phyloP scores from a whole-genome alignment of 2,888 invertebrate genomes.

The Euspilapteryx auroguttella region DNA sequence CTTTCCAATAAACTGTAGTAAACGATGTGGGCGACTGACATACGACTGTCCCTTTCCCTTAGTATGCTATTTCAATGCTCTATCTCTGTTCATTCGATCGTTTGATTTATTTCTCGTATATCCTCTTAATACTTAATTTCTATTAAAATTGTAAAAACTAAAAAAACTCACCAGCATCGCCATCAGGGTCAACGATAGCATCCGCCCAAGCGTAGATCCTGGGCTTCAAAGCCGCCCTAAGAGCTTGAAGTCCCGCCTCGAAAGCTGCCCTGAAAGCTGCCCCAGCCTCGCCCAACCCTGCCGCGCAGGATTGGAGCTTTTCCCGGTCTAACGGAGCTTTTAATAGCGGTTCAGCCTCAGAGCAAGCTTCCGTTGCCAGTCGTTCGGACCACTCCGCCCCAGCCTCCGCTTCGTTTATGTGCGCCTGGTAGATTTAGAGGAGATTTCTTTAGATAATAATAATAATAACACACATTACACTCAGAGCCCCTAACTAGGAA shows the following conservation, averaged over 20 bases:
- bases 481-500: too few species aligned
- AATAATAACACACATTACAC: too few species aligned
- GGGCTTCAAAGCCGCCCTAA: conserved; percentile 23
- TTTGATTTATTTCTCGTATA: too few species aligned
- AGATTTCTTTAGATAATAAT: too few species aligned
- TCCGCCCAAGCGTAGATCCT: conserved; percentile 25
- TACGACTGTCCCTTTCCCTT: too few species aligned
- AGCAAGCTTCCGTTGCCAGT: conserved; percentile 74
- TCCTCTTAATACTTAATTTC: too few species aligned
- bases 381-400: conserved; percentile 90
- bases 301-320: conserved; percentile 30
- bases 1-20: too few species aligned
- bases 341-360: conserved; percentile 67
- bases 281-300: conserved; percentile 25
- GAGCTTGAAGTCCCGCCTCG: conserved; percentile 19
- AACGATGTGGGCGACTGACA: too few species aligned
- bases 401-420: conserved; percentile 88
- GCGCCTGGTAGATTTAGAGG: conserved; percentile 56
- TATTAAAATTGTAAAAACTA: too few species aligned
- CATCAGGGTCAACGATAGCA: conserved; percentile 17
- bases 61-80: too few species aligned
- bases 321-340: conserved; percentile 40
- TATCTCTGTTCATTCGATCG: too few species aligned
- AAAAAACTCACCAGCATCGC: conserved; percentile 15
- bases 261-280: conserved; percentile 31